phyloP scores from a whole-genome alignment of 2,113 vertebrate genomes.

The Rhagologus leucostigma region DNA sequence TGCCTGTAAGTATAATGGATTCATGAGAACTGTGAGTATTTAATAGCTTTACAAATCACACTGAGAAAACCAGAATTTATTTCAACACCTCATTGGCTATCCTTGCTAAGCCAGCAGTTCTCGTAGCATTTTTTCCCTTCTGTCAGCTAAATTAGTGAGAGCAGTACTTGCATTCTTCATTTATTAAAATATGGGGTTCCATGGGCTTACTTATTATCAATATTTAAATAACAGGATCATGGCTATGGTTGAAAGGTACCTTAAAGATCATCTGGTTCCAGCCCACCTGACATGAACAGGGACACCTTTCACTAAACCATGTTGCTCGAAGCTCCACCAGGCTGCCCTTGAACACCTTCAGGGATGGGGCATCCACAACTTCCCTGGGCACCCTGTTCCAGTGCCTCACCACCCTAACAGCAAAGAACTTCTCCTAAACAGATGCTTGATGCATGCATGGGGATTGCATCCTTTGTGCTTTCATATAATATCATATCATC shows the following conservation, averaged over 20 bases:
- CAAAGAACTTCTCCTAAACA: background rate
- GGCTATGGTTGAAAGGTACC: background rate
- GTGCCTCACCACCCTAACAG: background rate
- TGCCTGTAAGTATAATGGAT: constrained; percentile 24
- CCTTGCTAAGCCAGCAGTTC: constrained; percentile 14
- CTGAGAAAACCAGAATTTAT: background rate
- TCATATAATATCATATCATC: background rate
- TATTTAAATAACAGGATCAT: background rate
- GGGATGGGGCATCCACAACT: background rate
- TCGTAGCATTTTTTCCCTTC: background rate
- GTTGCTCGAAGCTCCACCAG: background rate
- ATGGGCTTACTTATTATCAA: background rate
- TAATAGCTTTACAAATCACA: constrained; percentile 45
- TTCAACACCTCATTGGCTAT: constrained; percentile 43
- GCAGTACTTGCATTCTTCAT: background rate
- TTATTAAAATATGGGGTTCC: background rate
- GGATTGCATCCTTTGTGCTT: constrained; percentile 14
- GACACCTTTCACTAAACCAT: no score
- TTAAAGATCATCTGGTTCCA: background rate
- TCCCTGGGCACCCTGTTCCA: background rate
- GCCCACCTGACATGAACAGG: background rate
- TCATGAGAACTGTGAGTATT: constrained; percentile 12
- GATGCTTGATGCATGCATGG: background rate
- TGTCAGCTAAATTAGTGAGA: background rate
- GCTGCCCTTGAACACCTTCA: background rate